Conservation (phyloP, 2,113 vertebrate genomes). For the Amblyopsis rosae region DNA sequence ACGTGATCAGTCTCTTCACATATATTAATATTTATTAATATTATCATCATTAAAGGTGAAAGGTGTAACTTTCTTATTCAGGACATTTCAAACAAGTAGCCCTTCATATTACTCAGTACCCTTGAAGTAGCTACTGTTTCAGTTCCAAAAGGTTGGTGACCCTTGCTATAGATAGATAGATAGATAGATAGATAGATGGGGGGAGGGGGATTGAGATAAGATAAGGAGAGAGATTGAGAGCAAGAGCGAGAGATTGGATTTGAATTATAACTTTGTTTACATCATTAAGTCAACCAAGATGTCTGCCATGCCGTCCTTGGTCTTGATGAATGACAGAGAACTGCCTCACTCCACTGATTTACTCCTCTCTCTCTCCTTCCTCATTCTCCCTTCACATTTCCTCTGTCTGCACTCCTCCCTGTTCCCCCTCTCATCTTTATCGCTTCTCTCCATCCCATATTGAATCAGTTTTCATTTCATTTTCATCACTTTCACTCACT, state of each 20-base stretch:
- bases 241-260: slow-evolving; percentile 16
- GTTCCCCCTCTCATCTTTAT: slow-evolving; percentile 1
- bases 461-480: neutral
- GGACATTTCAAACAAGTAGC: too few relatives aligned
- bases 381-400: neutral
- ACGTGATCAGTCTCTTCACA: too few relatives aligned
- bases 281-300: slow-evolving; percentile 31
- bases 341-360: slow-evolving; percentile 39
- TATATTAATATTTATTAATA: too few relatives aligned
- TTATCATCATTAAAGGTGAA: too few relatives aligned
- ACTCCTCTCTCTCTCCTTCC: slow-evolving; percentile 28
- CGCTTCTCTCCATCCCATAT: neutral
- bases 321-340: slow-evolving; percentile 43
- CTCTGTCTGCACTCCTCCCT: neutral
- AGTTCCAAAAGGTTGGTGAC: neutral
- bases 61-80: too few relatives aligned
- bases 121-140: too few relatives aligned
- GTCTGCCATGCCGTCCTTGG: slow-evolving; percentile 43
- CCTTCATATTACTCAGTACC: too few relatives aligned
- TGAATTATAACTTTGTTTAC: slow-evolving; percentile 60
- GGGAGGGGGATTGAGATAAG: neutral
- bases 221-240: slow-evolving; percentile 4
- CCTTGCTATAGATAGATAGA: neutral
- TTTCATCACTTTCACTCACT: neutral
- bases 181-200: neutral